Base-by-base conservation (phyloP, 2,113 vertebrate genomes). In the Otis tarda region DNA sequence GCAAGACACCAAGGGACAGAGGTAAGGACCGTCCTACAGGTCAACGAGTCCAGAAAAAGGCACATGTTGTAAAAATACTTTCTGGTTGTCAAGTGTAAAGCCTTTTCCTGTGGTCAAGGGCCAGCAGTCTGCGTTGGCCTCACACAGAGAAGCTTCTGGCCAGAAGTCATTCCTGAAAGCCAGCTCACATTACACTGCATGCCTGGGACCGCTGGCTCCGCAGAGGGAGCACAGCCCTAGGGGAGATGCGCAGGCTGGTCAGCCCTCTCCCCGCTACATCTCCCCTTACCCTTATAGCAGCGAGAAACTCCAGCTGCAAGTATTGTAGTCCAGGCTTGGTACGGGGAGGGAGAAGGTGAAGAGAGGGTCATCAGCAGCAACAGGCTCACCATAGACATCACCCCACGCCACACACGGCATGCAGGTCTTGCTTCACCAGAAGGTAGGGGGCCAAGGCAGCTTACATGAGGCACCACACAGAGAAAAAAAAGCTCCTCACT, bases 61-160 rank as follows among this genome's bases (percentile, higher is more conserved):
- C 75, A 37, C 1, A 1, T 27, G 14, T 30, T 92, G 22, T 15
- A 78, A 65, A 37, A 86, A 47, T 25, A 55, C 75, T 83, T 21
- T 33, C 63, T 77, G 88, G 83, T 55, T 89, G 71, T 33, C 71
- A 80, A 93, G 67, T 74, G 76, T 57, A 60, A 92, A 93, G 39
- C 31, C 27, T 90, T 69, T 79, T 86, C 67, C 89, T 93, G 94
- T 83, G 89, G 94, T 61, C 41, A 39, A n/a, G 63, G 39, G 31
- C 24, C 68, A 86, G 79, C 83, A 91, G 69, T 80, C 70, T 85
- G 50, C 82, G 23, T 31, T 6, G 21, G 71, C 59, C 85, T 88
- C 85, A 87, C 73, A 56, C 53, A 43, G 67, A 89, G 75, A n/a
- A 74, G 63, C 37, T 90, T 20, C 76, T 94, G 95, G 88, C 4